phyloP scores from a whole-genome alignment of 2,113 vertebrate genomes.

The Eublepharis macularius region DNA sequence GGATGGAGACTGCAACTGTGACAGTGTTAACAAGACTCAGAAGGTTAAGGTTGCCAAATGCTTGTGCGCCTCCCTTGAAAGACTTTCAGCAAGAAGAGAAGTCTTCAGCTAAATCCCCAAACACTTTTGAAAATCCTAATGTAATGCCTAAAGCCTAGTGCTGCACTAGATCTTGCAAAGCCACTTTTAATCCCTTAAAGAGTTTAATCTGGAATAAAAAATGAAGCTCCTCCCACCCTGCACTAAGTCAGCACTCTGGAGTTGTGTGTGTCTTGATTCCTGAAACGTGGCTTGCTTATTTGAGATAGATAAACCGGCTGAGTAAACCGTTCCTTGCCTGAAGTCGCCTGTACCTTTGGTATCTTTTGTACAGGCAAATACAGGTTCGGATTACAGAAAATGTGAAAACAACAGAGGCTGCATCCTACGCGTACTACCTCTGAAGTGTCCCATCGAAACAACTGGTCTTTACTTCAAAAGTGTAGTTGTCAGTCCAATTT shows the following conservation, averaged over 20 bases:
- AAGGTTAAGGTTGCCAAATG: neutral
- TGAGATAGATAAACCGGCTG: neutral
- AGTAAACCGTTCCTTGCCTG: neutral
- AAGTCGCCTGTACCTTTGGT: neutral
- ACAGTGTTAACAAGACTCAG: neutral
- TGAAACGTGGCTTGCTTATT: neutral
- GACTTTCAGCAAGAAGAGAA: neutral
- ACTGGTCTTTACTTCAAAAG: neutral
- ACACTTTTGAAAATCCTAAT: neutral
- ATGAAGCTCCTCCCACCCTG: neutral
- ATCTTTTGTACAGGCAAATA: slow-evolving; percentile 12
- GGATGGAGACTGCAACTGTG: neutral
- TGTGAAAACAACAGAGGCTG: slow-evolving; percentile 13
- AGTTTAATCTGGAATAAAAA: neutral
- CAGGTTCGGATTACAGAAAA: neutral
- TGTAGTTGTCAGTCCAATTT: neutral
- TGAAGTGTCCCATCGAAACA: neutral
- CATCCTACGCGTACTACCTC: neutral
- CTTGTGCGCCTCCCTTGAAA: neutral
- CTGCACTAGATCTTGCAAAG: neutral
- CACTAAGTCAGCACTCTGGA: neutral
- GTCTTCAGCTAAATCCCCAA: neutral
- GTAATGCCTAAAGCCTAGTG: neutral
- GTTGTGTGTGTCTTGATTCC: neutral
- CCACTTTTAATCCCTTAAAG: neutral